These are phyloP conservation scores for Galeopsomyia nigrocyanea DNA, from an alignment of 2,888 invertebrate genomes.

Conservation along the genomic window DNA sequence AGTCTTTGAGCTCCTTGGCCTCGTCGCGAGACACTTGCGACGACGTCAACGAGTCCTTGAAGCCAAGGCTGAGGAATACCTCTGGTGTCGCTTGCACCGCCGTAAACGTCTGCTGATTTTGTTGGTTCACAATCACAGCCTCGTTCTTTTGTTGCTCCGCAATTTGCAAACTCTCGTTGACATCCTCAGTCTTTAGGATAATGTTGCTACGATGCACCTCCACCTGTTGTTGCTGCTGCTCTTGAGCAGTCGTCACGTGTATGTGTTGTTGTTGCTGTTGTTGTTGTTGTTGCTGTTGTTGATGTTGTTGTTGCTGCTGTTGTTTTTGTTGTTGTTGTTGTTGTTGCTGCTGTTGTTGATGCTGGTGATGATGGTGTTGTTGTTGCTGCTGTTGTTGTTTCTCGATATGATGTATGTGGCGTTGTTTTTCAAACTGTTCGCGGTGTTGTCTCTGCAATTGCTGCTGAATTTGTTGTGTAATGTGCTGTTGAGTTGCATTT, in stretches of 20 bases:
- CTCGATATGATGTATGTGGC: conserved; percentile 54
- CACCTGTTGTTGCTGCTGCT: conserved; percentile 56
- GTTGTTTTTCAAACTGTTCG: conserved; percentile 53
- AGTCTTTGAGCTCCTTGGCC: conserved; percentile 62
- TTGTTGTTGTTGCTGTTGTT: conserved; percentile 56
- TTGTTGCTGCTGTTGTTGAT: conserved; percentile 60
- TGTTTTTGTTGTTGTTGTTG: conserved; percentile 57
- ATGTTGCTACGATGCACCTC: conserved; percentile 62
- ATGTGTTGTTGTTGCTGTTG: conserved; percentile 58
- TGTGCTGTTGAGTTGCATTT: conserved; percentile 54
- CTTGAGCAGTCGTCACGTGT: conserved; percentile 55
- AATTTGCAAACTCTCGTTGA: conserved; percentile 59
- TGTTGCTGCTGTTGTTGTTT: conserved; percentile 59
- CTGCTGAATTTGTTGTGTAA: conserved; percentile 23
- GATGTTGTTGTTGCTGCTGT: conserved; percentile 55
- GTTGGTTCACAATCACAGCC: conserved; percentile 45
- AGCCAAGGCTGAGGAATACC: conserved; percentile 64
- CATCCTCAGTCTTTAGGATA: conserved; percentile 58
- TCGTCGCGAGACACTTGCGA: conserved; percentile 61
- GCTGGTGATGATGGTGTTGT: conserved; percentile 59
- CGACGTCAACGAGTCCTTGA: conserved; percentile 60
- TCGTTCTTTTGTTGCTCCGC: conserved; percentile 60
- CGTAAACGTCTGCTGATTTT: conserved; percentile 61
- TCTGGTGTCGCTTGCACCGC: conserved; percentile 63
- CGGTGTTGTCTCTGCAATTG: conserved; percentile 50